Base-by-base conservation (phyloP, 2,797 vertebrate species). In the Glossophaga mutica region DNA sequence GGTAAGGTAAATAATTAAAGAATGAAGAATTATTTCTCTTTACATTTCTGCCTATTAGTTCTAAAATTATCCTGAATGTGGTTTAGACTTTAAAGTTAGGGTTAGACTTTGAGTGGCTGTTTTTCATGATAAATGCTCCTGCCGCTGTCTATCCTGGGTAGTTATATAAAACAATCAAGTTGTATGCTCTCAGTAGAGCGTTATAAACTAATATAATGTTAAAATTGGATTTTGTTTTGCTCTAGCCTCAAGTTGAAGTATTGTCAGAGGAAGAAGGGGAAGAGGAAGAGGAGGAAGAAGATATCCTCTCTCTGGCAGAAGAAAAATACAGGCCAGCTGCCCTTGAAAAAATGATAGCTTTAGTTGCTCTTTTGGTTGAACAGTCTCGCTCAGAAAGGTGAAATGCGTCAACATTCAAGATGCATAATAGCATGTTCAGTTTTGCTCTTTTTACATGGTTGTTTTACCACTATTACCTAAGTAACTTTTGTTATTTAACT, bases 281-380 rank as follows among this genome's bases (percentile, higher is more conserved):
- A 74, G 99, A 99, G 90, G 99, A 99, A 86, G 99, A 99, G 0
- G 99, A 99, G 76, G 99, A 99, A 94, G 99, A 99, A 98, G 99
- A 99, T 97, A 99, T 99, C 96, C 98, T 99, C 92, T 99, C 99
- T 93, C 98, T 99, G 97, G 99, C 99, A 4, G 99, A 99, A 98
- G 99, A 99, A 98, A 99, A 99, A 93, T 99, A 99, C 97, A 99
- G 99, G 3, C 99, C 99, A 11, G 99, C 99, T 29, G 99, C 99
- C 42, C 98, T 99, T 98, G 99, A 99, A 98, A 99, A 99, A 98
- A 99, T 99, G 99, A 99, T 99, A 77, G 99, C 99, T 22, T 99
- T 99, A 92, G 99, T 99, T 96, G 99, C 99, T 96, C 99, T 99
- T 97, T 98, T 99, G 94, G 99, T 99, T 97, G 99, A 99, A 98